Percentiles rank a stretch among this genome's conserved stretches.
Conservation (phyloP, 2,888 invertebrate genomes). For the Drosophila ezoana region DNA sequence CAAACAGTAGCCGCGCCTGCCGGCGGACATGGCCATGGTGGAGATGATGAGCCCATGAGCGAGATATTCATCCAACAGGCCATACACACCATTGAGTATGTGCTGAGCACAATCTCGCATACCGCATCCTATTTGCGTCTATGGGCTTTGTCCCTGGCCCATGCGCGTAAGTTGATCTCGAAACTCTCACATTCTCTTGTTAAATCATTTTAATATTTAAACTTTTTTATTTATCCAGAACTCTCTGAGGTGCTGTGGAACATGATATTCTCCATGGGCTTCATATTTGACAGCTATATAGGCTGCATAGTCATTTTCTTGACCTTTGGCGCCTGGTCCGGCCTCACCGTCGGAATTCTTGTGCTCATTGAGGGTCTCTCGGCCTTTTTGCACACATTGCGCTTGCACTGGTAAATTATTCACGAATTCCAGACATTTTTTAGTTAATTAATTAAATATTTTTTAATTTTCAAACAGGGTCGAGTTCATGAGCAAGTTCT, state of each 20-base stretch:
- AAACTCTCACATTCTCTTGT: no score
- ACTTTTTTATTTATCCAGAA: slow-evolving; percentile 85
- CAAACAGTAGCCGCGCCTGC: slow-evolving; percentile 15
- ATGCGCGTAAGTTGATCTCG: slow-evolving; percentile 90
- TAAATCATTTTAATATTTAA: no score
- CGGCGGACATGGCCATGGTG: slow-evolving; percentile 69
- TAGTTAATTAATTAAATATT: background rate
- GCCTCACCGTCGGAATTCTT: slow-evolving; percentile 96
- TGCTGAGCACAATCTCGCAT: slow-evolving; percentile 97
- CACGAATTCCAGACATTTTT: background rate
- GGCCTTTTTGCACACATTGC: slow-evolving; percentile 98
- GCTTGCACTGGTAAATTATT: slow-evolving; percentile 94
- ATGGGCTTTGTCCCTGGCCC: slow-evolving; percentile 98
- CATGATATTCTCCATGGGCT: slow-evolving; percentile 93
- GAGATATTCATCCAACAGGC: slow-evolving; percentile 96
- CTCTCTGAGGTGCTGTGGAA: slow-evolving; percentile 95
- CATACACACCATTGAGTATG: slow-evolving; percentile 98
- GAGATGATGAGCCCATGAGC: slow-evolving; percentile 89
- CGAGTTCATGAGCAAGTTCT: slow-evolving; percentile 98
- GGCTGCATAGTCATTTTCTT: slow-evolving; percentile 92
- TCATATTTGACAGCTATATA: slow-evolving; percentile 87
- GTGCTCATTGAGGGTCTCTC: slow-evolving; percentile 99
- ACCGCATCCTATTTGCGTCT: slow-evolving; percentile 98
- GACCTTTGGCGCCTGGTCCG: slow-evolving; percentile 95
- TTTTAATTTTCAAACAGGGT: slow-evolving; percentile 87